phyloP scores from a whole-genome alignment of 2,113 vertebrate species.

The Anarrhichthys ocellatus region DNA sequence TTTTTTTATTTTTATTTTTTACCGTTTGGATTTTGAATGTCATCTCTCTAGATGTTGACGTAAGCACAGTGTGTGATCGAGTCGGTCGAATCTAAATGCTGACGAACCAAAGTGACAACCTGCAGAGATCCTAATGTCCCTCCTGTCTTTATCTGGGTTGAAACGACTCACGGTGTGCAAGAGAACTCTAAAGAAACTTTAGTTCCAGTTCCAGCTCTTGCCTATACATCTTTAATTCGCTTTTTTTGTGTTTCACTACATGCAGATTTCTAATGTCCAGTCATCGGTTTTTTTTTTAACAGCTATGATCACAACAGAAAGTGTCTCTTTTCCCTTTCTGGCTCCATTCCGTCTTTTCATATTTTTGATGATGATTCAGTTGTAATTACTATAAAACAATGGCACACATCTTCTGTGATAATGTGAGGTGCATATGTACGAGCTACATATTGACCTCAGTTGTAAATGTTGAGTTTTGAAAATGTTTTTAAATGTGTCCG shows the following conservation, averaged over 20 bases:
- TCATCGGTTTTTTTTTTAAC: not conserved
- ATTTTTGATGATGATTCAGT: not conserved
- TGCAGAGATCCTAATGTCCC: not conserved
- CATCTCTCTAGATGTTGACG: conserved; percentile 70
- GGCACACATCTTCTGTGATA: not conserved
- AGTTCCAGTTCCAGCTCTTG: not conserved
- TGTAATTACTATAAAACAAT: not conserved
- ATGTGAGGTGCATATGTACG: not conserved
- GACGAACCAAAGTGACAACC: conserved; percentile 46
- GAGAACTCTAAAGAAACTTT: not conserved
- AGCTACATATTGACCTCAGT: not conserved
- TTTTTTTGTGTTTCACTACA: not conserved
- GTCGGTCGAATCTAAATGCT: conserved; percentile 60
- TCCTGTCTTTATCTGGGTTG: not conserved
- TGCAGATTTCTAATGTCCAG: not conserved
- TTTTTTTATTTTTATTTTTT: conserved; percentile 75
- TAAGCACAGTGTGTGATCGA: conserved; percentile 74
- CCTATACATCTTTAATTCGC: not conserved
- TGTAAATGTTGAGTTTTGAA: not conserved
- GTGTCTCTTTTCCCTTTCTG: not conserved
- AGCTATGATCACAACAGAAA: not conserved
- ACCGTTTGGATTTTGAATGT: conserved; percentile 76
- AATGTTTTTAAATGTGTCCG: not conserved
- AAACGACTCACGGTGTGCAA: not conserved
- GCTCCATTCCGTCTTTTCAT: not conserved